Evolutionary conservation across 2,113 vertebrate species (phyloP), one percentile per base, ranked within the genome.

Genomic region (Hystrix brachyura): DNA sequence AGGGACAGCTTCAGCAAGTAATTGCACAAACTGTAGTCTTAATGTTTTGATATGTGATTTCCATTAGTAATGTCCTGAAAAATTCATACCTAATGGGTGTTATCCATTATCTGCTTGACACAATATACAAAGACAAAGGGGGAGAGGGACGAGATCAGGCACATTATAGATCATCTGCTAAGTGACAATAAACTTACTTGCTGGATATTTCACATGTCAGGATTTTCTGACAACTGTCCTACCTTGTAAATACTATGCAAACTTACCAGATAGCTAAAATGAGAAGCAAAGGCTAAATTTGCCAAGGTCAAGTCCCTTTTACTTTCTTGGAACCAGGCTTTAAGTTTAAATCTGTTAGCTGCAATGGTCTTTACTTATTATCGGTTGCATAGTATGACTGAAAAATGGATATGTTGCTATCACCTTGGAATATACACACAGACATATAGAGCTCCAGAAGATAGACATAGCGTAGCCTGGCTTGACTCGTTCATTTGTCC

Each of bases 71-170:
- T 32, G 34, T 92, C 67, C 74, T 92, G 15, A 85, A 67, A 48
- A 97, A 98, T 85, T 97, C 95, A 97, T 95, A 96, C 82, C 94
- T 97, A 97, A 98, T 87, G 98, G 57, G 69, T 74, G 85, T 10
- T 65, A 34, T 74, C 12, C 27, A 43, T 62, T 87, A 19, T n/a
- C 87, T 95, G 7, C 59, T 43, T 46, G 27, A 65, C 25, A 57
- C 21, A 67, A 43, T 51, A 82, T 2, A 19, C 55, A 72, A 81
- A 62, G 55, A 34, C 25, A n/a, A 27, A 82, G 29, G 3, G 5
- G 15, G 2, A 15, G 64, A 29, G 2, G 1, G n/a, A 85, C 51
- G 21, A 65, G 4, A 71, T 34, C 34, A 32, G 67, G 34, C 15
- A 83, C 74, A 13, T 48, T 64, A 46, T 12, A 65, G 57, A 71